Percentiles rank a stretch among this genome's conserved stretches.
Conservation (phyloP, 2,888 invertebrate species). For the Galerucella calmariensis region DNA sequence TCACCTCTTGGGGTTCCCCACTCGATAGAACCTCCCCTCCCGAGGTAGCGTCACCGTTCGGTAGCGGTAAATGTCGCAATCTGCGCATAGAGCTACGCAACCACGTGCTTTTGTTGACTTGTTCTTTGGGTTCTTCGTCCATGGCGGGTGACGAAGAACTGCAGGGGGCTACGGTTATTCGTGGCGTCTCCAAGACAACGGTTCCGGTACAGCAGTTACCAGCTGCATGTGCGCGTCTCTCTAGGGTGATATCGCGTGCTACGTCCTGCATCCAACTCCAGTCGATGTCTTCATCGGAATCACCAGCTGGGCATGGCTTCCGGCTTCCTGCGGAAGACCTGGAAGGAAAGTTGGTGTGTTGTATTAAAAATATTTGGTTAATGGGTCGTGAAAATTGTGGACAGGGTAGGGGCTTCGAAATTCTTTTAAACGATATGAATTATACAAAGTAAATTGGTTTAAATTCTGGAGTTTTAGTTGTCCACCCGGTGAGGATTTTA, state of each 20-base stretch:
- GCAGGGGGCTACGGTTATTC: slow-evolving; percentile 40
- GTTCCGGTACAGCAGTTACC: slow-evolving; percentile 59
- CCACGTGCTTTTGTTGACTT: slow-evolving; percentile 62
- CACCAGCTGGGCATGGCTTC: slow-evolving; percentile 53
- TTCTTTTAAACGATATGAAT: not conserved
- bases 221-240: slow-evolving; percentile 57
- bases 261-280: slow-evolving; percentile 61
- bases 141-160: slow-evolving; percentile 48
- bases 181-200: slow-evolving; percentile 55
- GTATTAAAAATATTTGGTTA: not conserved
- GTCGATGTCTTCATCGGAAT: slow-evolving; percentile 58
- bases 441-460: too few species aligned
- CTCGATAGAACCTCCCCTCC: slow-evolving; percentile 26
- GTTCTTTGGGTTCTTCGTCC: slow-evolving; percentile 50
- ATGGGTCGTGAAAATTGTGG: not conserved
- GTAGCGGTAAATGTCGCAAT: slow-evolving; percentile 66
- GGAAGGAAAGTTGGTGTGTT: slow-evolving; percentile 18
- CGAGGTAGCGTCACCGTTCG: slow-evolving; percentile 55
- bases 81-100: slow-evolving; percentile 70
- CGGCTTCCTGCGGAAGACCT: slow-evolving; percentile 51
- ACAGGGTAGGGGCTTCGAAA: not conserved
- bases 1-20: slow-evolving; percentile 44
- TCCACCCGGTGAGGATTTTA: too few species aligned
- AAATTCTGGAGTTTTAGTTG: too few species aligned
- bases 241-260: slow-evolving; percentile 49